Evolutionary conservation across 2,888 invertebrate genomes (phyloP).

Genomic region (Agapostemon virescens): DNA sequence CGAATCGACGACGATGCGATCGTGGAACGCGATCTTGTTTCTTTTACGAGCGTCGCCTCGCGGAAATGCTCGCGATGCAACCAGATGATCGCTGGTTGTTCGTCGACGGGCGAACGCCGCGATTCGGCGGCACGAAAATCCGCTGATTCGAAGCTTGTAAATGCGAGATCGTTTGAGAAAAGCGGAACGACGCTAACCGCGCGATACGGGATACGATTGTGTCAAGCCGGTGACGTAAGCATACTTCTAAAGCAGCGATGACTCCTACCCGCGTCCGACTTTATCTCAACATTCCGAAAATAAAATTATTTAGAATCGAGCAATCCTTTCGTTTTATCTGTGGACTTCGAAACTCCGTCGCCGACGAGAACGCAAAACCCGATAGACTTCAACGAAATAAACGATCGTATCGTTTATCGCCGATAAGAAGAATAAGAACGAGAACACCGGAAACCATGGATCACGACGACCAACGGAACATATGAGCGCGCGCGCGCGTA

Average conservation of each 20-base stretch:
- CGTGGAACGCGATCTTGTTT: not conserved
- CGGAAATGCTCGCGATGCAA: too few species aligned
- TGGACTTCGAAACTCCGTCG: not conserved
- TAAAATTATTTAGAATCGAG: slow-evolving; percentile 37
- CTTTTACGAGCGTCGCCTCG: too few species aligned
- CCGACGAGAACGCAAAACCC: not conserved
- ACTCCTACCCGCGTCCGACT: slow-evolving; percentile 25
- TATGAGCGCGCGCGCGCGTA: not conserved
- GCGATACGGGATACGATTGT: not conserved
- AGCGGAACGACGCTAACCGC: not conserved
- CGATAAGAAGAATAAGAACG: not conserved
- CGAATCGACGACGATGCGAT: not conserved
- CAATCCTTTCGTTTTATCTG: slow-evolving; percentile 11
- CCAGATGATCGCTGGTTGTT: too few species aligned
- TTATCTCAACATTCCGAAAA: slow-evolving; percentile 54
- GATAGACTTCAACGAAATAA: not conserved
- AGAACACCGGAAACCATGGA: not conserved
- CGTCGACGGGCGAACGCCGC: not conserved
- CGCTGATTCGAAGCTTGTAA: not conserved
- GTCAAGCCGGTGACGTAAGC: slow-evolving; percentile 42
- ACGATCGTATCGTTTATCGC: not conserved
- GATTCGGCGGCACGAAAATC: not conserved
- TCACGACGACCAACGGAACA: not conserved
- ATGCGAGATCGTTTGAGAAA: not conserved
- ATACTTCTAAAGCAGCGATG: slow-evolving; percentile 46